Conservation (phyloP, 2,888 invertebrate genomes). For the Andrena trimmerana region DNA sequence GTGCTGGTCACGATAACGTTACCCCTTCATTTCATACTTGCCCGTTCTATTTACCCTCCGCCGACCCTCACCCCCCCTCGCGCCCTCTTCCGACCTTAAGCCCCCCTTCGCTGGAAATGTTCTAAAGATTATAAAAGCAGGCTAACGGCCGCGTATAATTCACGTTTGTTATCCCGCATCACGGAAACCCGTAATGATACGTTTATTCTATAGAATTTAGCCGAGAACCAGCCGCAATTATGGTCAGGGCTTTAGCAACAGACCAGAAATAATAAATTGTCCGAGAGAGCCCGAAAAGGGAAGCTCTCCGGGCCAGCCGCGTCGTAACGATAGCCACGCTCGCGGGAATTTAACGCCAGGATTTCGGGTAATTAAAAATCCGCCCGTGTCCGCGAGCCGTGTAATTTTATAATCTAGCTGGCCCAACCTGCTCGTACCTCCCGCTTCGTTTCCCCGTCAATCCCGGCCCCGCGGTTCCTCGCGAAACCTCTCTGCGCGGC, state of each 20-base stretch:
- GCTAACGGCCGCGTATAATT: slow-evolving; percentile 48
- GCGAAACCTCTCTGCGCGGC: not conserved
- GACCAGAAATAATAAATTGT: slow-evolving; percentile 32
- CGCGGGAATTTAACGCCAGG: slow-evolving; percentile 17
- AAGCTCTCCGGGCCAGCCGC: not conserved
- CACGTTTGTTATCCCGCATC: slow-evolving; percentile 56
- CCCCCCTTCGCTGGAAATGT: slow-evolving; percentile 16
- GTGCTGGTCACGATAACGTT: slow-evolving; percentile 44
- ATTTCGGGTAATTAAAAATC: slow-evolving; percentile 27
- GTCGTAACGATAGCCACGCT: not conserved
- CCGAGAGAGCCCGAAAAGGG: not conserved
- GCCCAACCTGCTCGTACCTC: not conserved
- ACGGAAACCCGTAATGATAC: slow-evolving; percentile 53
- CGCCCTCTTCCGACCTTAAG: not conserved
- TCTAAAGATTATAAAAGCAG: slow-evolving; percentile 48
- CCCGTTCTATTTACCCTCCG: slow-evolving; percentile 20
- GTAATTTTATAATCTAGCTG: slow-evolving; percentile 24
- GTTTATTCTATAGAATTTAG: slow-evolving; percentile 52
- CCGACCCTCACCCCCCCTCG: too few species aligned
- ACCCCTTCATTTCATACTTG: slow-evolving; percentile 43
- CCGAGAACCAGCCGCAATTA: slow-evolving; percentile 35
- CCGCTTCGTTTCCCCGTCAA: not conserved
- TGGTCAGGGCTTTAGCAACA: not conserved
- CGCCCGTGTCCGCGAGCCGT: not conserved
- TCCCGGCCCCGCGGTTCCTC: not conserved